phyloP scores from a whole-genome alignment of 2,113 vertebrate species.

The Marmota flaviventris region DNA sequence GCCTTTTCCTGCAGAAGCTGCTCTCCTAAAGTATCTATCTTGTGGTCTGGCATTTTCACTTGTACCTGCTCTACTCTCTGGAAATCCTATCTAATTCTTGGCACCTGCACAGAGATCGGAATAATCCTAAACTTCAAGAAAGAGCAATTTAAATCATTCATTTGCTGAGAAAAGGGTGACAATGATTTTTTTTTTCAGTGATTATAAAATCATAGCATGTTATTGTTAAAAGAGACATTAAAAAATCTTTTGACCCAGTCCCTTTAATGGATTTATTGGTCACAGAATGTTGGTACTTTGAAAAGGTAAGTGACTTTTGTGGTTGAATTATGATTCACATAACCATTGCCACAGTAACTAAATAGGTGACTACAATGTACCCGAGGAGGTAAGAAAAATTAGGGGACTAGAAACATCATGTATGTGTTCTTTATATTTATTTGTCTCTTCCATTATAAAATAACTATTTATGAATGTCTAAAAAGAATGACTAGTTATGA shows the following conservation, averaged over 20 bases:
- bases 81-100: not conserved
- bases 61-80: not conserved
- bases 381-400: not conserved
- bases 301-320: not conserved
- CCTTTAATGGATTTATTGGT: slow-evolving; percentile 13
- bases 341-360: not conserved
- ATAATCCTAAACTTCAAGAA: not conserved
- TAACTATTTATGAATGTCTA: not conserved
- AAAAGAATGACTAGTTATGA: slow-evolving; percentile 13
- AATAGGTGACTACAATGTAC: not conserved
- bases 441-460: not conserved
- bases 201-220: slow-evolving; percentile 19
- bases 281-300: slow-evolving; percentile 3
- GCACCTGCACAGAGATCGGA: not conserved
- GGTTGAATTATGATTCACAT: not conserved
- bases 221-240: not conserved
- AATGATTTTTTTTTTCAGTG: not conserved
- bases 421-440: not conserved
- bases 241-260: not conserved
- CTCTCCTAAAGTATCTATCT: not conserved
- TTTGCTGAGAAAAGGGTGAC: not conserved
- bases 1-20: not conserved
- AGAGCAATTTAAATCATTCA: not conserved
- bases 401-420: not conserved
- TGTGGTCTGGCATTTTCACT: not conserved